Base-by-base conservation (phyloP, 2,797 vertebrate species). In the Yasuhikotakia modesta region DNA sequence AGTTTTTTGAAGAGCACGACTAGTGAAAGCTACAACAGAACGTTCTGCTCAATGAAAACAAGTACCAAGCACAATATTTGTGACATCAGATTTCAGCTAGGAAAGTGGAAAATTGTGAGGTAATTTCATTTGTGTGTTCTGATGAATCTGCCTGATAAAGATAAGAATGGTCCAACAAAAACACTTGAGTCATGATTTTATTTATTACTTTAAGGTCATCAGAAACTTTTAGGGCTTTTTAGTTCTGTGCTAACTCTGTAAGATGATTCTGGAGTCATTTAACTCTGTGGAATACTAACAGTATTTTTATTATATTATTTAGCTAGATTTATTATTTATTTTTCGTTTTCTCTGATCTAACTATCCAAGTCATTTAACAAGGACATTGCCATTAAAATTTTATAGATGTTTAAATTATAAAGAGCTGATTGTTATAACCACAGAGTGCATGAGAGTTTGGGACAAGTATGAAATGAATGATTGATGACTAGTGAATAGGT, bases 81-180 rank as follows among this genome's bases (percentile, higher is more conserved):
- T 45, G 74, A 43, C 30, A 22, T 52, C 52, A 68, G 35, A 53
- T 73, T 52, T 69, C 70, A 70, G 32, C 19, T 57, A 66, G 14
- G 35, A 61, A 16, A 45, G 13, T 61, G 10, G 12, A 61, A 32
- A 30, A 32, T 30, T 32, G 45, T 79, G 50, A 63, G 60, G 3
- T 71, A 68, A 73, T 63, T 19, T 4, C 5, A 52, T 72, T 22
- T 66, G 35, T 66, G 50, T 58, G 35, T 76, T 72, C 46, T 58
- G 30, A 69, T 12, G 1, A 30, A 73, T 69, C 1, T 68, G 61
- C 13, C 14, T 8, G 24, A 39, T 73, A 53, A 73, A 78, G 57
- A 50, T 14, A 13, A 19, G 5, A 70, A 22, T 63, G 55, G 61
- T 60, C 53, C 35, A 70, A 71, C 69, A 70, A 76, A 75, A 27